Percentiles rank a stretch among this genome's conserved stretches.
Conservation (phyloP, 23 tunicate species). For the Halocynthia aurantium region DNA sequence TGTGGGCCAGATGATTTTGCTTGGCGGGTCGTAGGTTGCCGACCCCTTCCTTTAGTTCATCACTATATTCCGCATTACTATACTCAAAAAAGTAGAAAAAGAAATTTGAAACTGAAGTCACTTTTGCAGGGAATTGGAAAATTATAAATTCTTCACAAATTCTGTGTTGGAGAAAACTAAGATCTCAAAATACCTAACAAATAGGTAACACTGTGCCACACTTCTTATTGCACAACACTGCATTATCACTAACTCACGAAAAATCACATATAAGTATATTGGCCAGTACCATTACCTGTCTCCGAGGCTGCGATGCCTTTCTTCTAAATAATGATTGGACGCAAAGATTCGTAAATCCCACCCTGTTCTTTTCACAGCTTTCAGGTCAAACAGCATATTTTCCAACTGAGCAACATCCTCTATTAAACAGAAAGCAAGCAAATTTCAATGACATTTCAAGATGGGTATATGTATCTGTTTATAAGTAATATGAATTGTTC, state of each 20-base stretch:
- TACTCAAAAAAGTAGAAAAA: background rate
- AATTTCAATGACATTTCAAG: background rate
- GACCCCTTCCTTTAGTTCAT: background rate
- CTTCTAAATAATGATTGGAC: conserved; percentile 63
- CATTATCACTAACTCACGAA: no score
- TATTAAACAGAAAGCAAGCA: background rate
- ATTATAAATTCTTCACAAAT: no score
- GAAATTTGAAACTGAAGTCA: no score
- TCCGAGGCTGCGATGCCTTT: conserved; percentile 52
- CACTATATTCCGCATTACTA: background rate
- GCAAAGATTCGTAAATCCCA: conserved; percentile 57
- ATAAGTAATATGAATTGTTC: background rate
- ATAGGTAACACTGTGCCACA: no score
- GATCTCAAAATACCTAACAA: no score
- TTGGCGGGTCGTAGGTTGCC: no score
- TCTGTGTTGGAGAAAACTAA: no score
- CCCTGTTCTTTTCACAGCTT: conserved; percentile 44
- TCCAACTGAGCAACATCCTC: conserved; percentile 60
- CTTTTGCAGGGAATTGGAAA: no score
- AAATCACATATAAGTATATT: no score
- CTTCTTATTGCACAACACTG: no score
- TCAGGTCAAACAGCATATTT: conserved; percentile 52
- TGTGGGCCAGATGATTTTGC: no score
- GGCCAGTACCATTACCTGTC: conserved; percentile 32
- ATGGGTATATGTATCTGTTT: background rate